Evolutionary conservation across 2,888 invertebrate genomes (phyloP), one percentile per base, ranked within the genome.

Genomic region (Sipha maydis): DNA sequence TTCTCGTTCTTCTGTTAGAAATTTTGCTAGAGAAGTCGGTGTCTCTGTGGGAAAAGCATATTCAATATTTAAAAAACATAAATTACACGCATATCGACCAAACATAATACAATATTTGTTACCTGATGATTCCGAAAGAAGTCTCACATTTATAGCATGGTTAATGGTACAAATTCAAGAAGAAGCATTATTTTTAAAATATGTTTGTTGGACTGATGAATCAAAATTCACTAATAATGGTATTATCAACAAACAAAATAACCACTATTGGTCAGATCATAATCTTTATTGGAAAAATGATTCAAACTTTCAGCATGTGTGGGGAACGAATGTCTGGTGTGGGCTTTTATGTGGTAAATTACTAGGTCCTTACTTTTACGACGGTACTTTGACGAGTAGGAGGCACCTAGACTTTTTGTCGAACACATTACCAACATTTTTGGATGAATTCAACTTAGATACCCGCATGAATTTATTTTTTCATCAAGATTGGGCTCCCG

Each of bases 121-220:
- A 75, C 73, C 73, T 34, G 76, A 41, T 76, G 76, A 41, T 76
- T 76, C 3, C 77, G 48, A 77, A n/a, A 77, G 77, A 77, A 77
- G 48, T 48, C 77, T 77, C n/a, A 77, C 77, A 77, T 48, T 77
- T 77, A 77, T 77, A n/a, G 48, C 77, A 19, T 77, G 77, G n/a
- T 77, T 48, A 54, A 75, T 75, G 75, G 38, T 75, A 75, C 19
- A 75, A 75, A 75, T 75, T 75, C 75, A 75, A 38, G 75, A 77
- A 77, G 77, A 77, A 77, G n/a, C 77, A 77, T n/a, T 77, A 77
- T 77, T 77, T 77, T 77, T 77, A 77, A 54, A 77, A 19, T 54
- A 28, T 77, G 28, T 77, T 48, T 77, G 77, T 77, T 77, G 77
- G 48, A 48, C 28, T 54, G 28, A 48, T 77, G 48, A 77, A 8